Base-by-base conservation (phyloP, 2,797 vertebrate species). In the Lagocephalus sceleratus region DNA sequence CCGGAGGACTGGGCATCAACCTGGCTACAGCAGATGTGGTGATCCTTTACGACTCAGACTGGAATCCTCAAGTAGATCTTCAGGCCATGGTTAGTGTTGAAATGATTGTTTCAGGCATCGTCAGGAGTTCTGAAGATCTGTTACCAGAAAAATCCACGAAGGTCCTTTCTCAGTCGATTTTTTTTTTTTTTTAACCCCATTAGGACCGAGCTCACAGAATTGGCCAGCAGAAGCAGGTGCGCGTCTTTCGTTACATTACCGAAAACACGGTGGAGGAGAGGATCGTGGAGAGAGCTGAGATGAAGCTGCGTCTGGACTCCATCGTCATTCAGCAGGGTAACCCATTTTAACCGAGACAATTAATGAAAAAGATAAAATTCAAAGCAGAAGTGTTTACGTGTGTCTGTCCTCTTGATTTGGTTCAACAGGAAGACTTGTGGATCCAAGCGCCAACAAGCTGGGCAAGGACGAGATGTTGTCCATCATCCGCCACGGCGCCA, bases 391-490 rank as follows among this genome's bases (percentile, higher is more conserved):
- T 19, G 48, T n/a, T 45, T 16, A 26, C 10, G 20, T 3, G 10
- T 32, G 2, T 5, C 25, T 23, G 1, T 16, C 10, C 8, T 52
- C 20, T 21, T 22, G 12, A 26, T 1, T 38, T 53, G 44, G 1
- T 51, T 42, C 8, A 51, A 76, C 70, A 99, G 97, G 97, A 67
- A 90, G 97, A 63, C 87, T 99, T 29, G 95, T 99, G 52, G 97
- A 99, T 87, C 97, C 98, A 49, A 97, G 93, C 60, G 85, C 95
- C 57, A 98, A 96, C 86, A 99, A 99, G 78, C 88, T 99, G 43
- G 97, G 96, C 8, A 99, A 99, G 76, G 97, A 99, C 47, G 97
- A 99, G 84, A 99, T 99, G 97, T 86, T 99, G 80, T 96, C 96
- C 55, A 99, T 99, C 89, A 99, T 99, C 74, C 91, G 97, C 45